Evolutionary conservation across 2,113 vertebrate genomes (phyloP), one percentile per base, ranked within the genome.

Genomic region (Platichthys stellatus): DNA sequence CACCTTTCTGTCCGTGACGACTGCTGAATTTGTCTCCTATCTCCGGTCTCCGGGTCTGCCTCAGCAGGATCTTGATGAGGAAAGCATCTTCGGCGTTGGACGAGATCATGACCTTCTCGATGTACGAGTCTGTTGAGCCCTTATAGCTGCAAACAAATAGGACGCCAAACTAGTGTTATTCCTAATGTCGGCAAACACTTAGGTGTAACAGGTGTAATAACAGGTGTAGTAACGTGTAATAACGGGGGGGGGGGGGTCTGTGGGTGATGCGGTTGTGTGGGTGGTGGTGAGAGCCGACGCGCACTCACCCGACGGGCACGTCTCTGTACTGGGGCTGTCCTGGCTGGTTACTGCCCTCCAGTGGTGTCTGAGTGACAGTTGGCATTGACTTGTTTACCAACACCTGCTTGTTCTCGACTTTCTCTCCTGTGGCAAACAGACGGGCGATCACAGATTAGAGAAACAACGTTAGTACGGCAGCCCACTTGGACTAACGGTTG

Each of bases 1-100:
- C 90, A 99, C 98, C 98, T 97, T 99, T 99, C 87, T 99, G 98
- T 13, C 98, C 98, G 12, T 99, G 97, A 26, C 97, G 96, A 91
- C 98, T 99, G 90, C 98, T 99, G 92, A 99, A 99, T 72, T 99
- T 99, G 92, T 99, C 98, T 86, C 98, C 98, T 24, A 99, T 99
- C 91, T 99, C 98, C 0, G 98, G 98, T 12, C 97, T 94, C 74
- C 98, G 95, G 0, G 98, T 99, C 93, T 99, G 98, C 69, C 98
- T 94, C 83, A 99, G 93, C n/a, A 99, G 94, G 92, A 99, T 99
- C 94, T 99, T 99, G 86, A 99, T 97, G 81, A 99, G 95, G 92
- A 98, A 99, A 26, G 98, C 98, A 31, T 99, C 98, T 81, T 99
- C 98, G 0, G 98, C 97, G 21, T 99, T 99, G 80, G 98, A 99